Percentiles rank a stretch among this genome's conserved stretches.
phyloP scores from a whole-genome alignment of 2,888 invertebrate genomes.

The Microctonus aethiopoides region DNA sequence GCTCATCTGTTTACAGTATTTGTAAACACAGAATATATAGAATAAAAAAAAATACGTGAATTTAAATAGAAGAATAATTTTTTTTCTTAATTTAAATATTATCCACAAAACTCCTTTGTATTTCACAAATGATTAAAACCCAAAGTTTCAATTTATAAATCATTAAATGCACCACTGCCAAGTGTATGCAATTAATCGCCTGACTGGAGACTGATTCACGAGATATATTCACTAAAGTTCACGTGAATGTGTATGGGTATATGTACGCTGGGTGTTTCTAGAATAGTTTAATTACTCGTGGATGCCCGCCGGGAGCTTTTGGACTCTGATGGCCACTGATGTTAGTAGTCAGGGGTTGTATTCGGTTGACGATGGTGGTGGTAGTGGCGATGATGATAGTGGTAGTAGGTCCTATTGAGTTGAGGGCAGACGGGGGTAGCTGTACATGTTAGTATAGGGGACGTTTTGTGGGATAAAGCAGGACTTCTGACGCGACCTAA shows the following conservation, averaged over 20 bases:
- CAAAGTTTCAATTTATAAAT: background rate
- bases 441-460: conserved; percentile 1
- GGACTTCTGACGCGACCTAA: conserved; percentile 30
- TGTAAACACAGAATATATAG: too few species aligned
- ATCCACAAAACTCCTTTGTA: too few species aligned
- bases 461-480: background rate
- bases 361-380: background rate
- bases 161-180: background rate
- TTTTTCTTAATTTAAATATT: too few species aligned
- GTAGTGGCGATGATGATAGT: background rate
- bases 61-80: too few species aligned
- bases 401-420: background rate
- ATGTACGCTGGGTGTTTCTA: background rate
- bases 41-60: too few species aligned
- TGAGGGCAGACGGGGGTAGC: too few species aligned
- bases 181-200: background rate
- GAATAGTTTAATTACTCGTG: conserved; percentile 32
- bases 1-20: too few species aligned
- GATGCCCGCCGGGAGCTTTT: conserved; percentile 22
- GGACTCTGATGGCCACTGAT: conserved; percentile 13
- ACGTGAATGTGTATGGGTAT: background rate
- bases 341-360: conserved; percentile 2
- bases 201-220: background rate
- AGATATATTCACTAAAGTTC: background rate
- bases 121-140: background rate